phyloP scores from a whole-genome alignment of 2,888 invertebrate species.

The Diaperis boleti region DNA sequence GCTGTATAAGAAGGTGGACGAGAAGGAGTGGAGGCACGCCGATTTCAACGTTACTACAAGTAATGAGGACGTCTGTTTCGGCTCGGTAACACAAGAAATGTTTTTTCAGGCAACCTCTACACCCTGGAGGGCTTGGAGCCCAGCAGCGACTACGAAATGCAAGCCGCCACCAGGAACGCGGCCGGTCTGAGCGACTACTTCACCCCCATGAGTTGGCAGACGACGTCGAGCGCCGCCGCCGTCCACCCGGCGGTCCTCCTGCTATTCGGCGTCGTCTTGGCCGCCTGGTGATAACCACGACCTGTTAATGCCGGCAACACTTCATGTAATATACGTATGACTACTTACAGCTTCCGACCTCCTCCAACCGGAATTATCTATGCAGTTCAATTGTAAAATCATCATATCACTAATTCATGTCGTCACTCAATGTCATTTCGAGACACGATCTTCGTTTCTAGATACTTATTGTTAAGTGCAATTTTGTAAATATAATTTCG shows the following conservation, averaged over 20 bases:
- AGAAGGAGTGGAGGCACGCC: slow-evolving; percentile 51
- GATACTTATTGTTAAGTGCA: slow-evolving; percentile 33
- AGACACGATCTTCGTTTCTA: slow-evolving; percentile 15
- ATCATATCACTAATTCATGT: slow-evolving; percentile 33
- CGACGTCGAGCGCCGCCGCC: slow-evolving; percentile 36
- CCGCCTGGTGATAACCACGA: slow-evolving; percentile 31
- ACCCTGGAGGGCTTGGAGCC: slow-evolving; percentile 66
- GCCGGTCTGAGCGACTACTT: slow-evolving; percentile 68
- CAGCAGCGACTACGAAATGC: slow-evolving; percentile 69
- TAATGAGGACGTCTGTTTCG: slow-evolving; percentile 18
- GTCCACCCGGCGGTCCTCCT: slow-evolving; percentile 6
- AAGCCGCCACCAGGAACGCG: slow-evolving; percentile 69
- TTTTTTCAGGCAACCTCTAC: slow-evolving; percentile 66
- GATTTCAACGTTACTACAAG: slow-evolving; percentile 53
- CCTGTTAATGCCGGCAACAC: slow-evolving; percentile 29
- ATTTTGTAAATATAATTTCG: slow-evolving; percentile 35
- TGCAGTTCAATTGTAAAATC: slow-evolving; percentile 25
- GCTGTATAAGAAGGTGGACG: slow-evolving; percentile 52
- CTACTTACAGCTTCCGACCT: slow-evolving; percentile 2
- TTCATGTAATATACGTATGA: slow-evolving; percentile 40
- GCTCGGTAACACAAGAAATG: neutral
- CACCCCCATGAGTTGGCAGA: slow-evolving; percentile 27
- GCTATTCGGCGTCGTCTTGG: slow-evolving; percentile 1
- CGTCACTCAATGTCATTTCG: slow-evolving; percentile 22
- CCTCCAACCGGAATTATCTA: slow-evolving; percentile 14